Evolutionary conservation across 2,113 vertebrate genomes (phyloP).

Genomic region (Opisthocomus hoazin): DNA sequence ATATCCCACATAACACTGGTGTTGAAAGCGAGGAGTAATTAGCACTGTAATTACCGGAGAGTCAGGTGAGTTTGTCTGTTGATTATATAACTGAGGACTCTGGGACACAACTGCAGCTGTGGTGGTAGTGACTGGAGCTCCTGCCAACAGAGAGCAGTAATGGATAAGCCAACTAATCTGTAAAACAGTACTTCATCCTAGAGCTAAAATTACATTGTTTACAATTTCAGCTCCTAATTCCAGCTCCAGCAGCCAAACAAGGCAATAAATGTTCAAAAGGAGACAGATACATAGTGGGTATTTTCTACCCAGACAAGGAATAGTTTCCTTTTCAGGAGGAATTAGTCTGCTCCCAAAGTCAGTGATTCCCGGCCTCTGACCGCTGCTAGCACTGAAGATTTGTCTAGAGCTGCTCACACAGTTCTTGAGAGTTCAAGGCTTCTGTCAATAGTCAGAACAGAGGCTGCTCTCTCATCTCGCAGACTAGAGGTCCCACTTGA

Average conservation of each 20-base stretch:
- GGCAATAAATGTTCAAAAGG: background rate
- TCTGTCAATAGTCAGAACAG: background rate
- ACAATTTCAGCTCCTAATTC: constrained; percentile 27
- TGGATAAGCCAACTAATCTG: background rate
- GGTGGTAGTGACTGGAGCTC: constrained; percentile 76
- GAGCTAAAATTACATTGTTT: constrained; percentile 9
- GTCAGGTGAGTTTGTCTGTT: constrained; percentile 80
- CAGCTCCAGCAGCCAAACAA: constrained; percentile 21
- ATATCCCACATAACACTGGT: background rate
- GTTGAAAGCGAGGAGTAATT: background rate
- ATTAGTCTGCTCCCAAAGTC: background rate
- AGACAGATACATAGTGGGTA: background rate
- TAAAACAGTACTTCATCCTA: background rate
- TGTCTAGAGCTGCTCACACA: background rate
- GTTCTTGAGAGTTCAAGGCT: background rate
- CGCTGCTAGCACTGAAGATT: background rate
- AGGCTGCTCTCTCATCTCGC: background rate
- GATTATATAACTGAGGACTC: constrained; percentile 88
- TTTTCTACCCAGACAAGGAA: background rate
- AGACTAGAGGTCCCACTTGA: background rate
- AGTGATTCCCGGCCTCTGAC: background rate
- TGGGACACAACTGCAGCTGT: constrained; percentile 91
- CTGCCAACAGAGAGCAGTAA: constrained; percentile 55
- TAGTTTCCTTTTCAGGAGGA: constrained; percentile 40
- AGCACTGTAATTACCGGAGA: constrained; percentile 77